phyloP scores from a whole-genome alignment of 2,113 vertebrate genomes.

The Carettochelys insculpta region DNA sequence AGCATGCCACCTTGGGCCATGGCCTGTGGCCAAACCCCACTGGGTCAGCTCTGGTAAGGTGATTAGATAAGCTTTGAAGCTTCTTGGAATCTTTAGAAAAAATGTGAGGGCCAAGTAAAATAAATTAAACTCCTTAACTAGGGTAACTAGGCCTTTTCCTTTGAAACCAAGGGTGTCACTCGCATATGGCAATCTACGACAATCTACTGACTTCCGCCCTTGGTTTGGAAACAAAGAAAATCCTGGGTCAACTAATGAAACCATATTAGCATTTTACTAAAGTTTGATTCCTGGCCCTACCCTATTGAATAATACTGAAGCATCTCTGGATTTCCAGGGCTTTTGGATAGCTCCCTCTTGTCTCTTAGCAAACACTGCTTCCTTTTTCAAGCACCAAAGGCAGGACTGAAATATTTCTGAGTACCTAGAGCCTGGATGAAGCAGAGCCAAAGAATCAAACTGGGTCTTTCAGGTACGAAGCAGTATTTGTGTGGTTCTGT shows the following conservation, averaged over 20 bases:
- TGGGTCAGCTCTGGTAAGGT: no score
- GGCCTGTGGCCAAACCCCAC: no score
- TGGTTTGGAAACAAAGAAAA: constrained; percentile 41
- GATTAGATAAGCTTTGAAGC: neutral
- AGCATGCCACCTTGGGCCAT: no score
- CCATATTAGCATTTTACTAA: constrained; percentile 40
- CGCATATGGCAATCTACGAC: constrained; percentile 1
- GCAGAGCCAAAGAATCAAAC: neutral
- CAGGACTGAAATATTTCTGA: neutral
- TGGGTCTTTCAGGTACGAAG: neutral
- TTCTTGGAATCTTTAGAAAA: neutral
- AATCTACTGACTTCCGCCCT: constrained; percentile 15
- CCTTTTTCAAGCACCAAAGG: neutral
- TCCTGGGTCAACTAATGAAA: constrained; percentile 49
- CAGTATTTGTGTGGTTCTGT: neutral
- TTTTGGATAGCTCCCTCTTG: constrained; percentile 32
- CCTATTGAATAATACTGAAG: neutral
- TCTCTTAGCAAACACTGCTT: neutral
- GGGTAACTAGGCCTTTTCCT: constrained; percentile 28
- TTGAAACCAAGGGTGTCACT: constrained; percentile 7
- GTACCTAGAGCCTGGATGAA: neutral
- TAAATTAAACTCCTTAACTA: neutral
- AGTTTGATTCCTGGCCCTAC: neutral
- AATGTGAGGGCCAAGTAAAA: neutral
- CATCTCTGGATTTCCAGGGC: constrained; percentile 12